These are phyloP conservation scores for Drosophila ezoana DNA, from an alignment of 2,888 invertebrate genomes.

Conservation along the genomic window DNA sequence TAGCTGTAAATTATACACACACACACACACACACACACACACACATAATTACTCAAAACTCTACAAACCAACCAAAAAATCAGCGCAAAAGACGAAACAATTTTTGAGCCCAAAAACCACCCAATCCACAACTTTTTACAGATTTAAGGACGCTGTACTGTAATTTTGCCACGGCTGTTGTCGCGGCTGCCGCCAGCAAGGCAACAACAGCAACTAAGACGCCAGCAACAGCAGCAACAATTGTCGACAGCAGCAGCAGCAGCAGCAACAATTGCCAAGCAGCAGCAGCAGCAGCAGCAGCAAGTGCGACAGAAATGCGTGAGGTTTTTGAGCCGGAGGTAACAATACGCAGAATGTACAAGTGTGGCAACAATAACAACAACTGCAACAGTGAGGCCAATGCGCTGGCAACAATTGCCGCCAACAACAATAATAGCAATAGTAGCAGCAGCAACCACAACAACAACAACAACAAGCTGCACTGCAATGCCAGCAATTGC, in stretches of 20 bases:
- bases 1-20: constrained; percentile 52
- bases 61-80: constrained; percentile 10
- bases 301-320: constrained; percentile 43
- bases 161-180: constrained; percentile 84
- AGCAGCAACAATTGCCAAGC: constrained; percentile 35
- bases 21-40: constrained; percentile 12
- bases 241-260: constrained; percentile 37
- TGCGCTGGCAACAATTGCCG: constrained; percentile 16
- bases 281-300: constrained; percentile 29
- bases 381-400: constrained; percentile 5
- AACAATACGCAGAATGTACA: constrained; percentile 84
- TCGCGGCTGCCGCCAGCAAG: constrained; percentile 77
- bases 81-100: constrained; percentile 50
- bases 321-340: constrained; percentile 83
- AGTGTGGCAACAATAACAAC: constrained; percentile 75
- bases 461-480: constrained; percentile 45
- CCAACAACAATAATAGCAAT: constrained; percentile 23
- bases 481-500: constrained; percentile 67
- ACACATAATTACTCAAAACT: constrained; percentile 7
- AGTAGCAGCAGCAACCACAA: constrained; percentile 37
- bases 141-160: constrained; percentile 85
- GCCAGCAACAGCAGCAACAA: constrained; percentile 27
- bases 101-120: constrained; percentile 74
- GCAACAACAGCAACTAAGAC: constrained; percentile 45
- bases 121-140: constrained; percentile 83